A percentile compares a stretch with the other conserved stretches of the same genome.
phyloP scores from a whole-genome alignment of 2,888 invertebrate genomes.

The Leucozona laternaria region DNA sequence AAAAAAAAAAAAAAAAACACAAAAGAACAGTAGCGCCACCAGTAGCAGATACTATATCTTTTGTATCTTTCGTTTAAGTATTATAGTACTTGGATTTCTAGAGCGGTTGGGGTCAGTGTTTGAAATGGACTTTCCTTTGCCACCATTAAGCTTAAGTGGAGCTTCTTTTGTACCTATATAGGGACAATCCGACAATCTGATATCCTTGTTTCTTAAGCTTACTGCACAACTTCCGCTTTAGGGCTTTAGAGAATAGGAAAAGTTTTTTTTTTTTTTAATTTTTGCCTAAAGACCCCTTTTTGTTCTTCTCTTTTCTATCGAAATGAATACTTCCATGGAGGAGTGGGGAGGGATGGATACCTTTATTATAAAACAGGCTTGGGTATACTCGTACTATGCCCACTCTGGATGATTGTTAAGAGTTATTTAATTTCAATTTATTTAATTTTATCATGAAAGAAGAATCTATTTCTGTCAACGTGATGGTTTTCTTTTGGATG shows the following conservation, averaged over 20 bases:
- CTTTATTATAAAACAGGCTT: slow-evolving; percentile 37
- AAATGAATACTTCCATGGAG: slow-evolving; percentile 14
- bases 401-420: slow-evolving; percentile 7
- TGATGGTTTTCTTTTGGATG: neutral
- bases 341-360: too few species aligned
- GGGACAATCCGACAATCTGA: slow-evolving; percentile 42
- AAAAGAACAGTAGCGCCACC: slow-evolving; percentile 35
- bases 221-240: slow-evolving; percentile 21
- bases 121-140: slow-evolving; percentile 44
- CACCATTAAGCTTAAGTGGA: slow-evolving; percentile 38
- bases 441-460: slow-evolving; percentile 35
- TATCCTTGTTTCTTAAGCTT: slow-evolving; percentile 25
- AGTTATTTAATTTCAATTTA: slow-evolving; percentile 67
- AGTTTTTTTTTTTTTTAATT: slow-evolving; percentile 11
- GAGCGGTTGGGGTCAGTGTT: slow-evolving; percentile 52
- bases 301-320: slow-evolving; percentile 12
- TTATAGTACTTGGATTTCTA: neutral
- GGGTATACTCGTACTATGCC: neutral
- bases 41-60: too few species aligned
- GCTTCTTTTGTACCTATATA: slow-evolving; percentile 28
- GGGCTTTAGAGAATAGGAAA: slow-evolving; percentile 5
- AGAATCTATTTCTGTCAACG: slow-evolving; percentile 28
- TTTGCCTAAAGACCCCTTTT: slow-evolving; percentile 21
- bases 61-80: neutral
- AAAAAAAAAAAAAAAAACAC: neutral